Evolutionary conservation across 2,888 invertebrate genomes (phyloP).

Genomic region (Capitulum mitella): DNA sequence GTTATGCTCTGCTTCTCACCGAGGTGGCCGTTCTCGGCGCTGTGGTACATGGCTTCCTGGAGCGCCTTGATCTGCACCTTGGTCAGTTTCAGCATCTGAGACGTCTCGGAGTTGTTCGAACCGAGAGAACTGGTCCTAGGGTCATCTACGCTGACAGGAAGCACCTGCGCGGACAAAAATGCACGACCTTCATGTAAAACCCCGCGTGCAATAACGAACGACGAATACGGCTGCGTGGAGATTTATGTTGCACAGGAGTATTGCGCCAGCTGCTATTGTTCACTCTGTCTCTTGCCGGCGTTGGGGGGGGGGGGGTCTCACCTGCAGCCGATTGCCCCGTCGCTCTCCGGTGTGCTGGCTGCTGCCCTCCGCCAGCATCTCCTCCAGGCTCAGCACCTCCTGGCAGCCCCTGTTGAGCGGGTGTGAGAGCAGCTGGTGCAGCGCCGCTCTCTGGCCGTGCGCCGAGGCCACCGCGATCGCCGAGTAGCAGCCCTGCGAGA

Average conservation of each 20-base stretch:
- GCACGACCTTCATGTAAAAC: too few relatives aligned
- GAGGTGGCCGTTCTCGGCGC: conserved; percentile 81
- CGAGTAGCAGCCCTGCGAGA: conserved; percentile 47
- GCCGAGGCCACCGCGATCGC: conserved; percentile 83
- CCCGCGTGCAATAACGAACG: too few relatives aligned
- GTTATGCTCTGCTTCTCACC: conserved; percentile 49
- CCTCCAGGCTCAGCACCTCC: conserved; percentile 71
- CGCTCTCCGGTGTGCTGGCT: conserved; percentile 38
- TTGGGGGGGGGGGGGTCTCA: too few relatives aligned
- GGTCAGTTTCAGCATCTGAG: conserved; percentile 52
- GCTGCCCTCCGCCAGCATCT: conserved; percentile 78
- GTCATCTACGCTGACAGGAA: conserved; percentile 39
- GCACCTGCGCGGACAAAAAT: not conserved
- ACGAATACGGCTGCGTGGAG: too few relatives aligned
- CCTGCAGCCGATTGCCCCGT: conserved; percentile 39
- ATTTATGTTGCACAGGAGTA: too few relatives aligned
- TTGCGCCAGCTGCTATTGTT: too few relatives aligned
- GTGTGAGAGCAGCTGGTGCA: conserved; percentile 69
- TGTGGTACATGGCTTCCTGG: conserved; percentile 91
- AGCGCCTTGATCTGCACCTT: conserved; percentile 76
- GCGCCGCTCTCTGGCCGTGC: conserved; percentile 70
- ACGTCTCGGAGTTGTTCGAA: conserved; percentile 31
- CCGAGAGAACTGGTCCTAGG: conserved; percentile 32
- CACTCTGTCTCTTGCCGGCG: too few relatives aligned
- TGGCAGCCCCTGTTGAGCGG: conserved; percentile 52